Evolutionary conservation across 2,888 invertebrate species (phyloP), one percentile per base, ranked within the genome.

Genomic region (Heliconius sara): DNA sequence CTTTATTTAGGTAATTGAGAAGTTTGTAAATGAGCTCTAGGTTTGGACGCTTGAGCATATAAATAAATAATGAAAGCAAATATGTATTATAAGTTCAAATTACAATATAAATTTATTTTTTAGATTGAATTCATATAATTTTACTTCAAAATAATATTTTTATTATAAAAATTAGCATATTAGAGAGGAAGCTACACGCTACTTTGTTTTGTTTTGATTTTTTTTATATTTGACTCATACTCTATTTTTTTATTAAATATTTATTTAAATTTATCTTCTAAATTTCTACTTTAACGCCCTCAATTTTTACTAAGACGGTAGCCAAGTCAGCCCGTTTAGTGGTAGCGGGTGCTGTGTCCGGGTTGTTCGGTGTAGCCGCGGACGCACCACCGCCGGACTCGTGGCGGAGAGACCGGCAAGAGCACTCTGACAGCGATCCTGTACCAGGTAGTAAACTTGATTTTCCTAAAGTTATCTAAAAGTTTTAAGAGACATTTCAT

Each of bases 381-480:
- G 95, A 95, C 86, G 92, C 94, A 81, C 95, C 90, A 76, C 90
- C 87, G 76, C 89, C 90, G 22, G 95, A 91, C 85, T 89, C 90
- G 71, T 93, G 93, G 92, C 88, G 91, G 78, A 93, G 90, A 75
- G 94, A 92, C 73, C 87, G 95, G 3, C 92, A 93, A 57, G 94
- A 93, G 34, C 96, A 96, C 25, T 97, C 96, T 83, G 97, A 97
- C 86, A 97, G 96, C 85, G 96, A 97, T 83, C 96, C 96, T 52
- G 94, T 96, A 83, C 95, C 96, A 85, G 96, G 96, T 96, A 83
- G 7, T 1, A 12, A 60, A 60, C 12, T 27, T 67, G 22, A n/a
- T 25, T 30, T 71, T 34, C n/a, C 25, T 3, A 19, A 63, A 0
- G 27, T 2, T 19, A 57, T 22, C 57, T 57, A 19, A 57, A 57